A percentile compares a stretch with the other conserved stretches of the same genome.
These are phyloP conservation scores for Drosophila meridiana DNA, from an alignment of 2,888 invertebrate genomes.

Conservation along the genomic window DNA sequence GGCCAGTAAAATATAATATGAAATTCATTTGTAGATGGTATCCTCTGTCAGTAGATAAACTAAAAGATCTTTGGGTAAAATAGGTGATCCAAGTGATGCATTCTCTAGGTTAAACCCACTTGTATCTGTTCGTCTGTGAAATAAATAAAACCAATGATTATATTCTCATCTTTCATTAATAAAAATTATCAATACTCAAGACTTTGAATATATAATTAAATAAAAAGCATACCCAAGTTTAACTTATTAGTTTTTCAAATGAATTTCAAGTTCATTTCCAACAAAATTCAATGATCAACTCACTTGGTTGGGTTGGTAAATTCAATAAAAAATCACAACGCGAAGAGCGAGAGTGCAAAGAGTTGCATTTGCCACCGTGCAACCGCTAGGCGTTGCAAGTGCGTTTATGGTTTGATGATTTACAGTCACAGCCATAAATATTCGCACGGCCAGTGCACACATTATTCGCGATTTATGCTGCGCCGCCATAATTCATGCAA, in stretches of 20 bases:
- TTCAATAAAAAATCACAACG: slow-evolving; percentile 42
- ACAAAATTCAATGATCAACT: slow-evolving; percentile 7
- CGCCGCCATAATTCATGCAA: slow-evolving; percentile 83
- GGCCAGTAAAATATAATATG: neutral
- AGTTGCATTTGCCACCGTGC: slow-evolving; percentile 53
- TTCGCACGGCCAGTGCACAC: slow-evolving; percentile 84
- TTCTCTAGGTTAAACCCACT: neutral
- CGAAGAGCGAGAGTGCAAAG: neutral
- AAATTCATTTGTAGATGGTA: slow-evolving; percentile 5
- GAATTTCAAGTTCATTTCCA: neutral
- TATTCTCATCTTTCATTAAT: neutral
- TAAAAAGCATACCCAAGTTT: too few relatives aligned
- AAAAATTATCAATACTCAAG: neutral
- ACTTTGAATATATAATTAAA: too few relatives aligned
- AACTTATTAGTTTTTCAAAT: neutral
- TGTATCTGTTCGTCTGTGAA: neutral
- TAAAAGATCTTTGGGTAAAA: neutral
- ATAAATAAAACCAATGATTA: neutral
- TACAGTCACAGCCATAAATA: slow-evolving; percentile 84
- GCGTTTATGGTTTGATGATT: slow-evolving; percentile 85
- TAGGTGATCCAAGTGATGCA: neutral
- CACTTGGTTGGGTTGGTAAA: slow-evolving; percentile 13
- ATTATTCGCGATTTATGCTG: slow-evolving; percentile 84
- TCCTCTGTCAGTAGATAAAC: neutral
- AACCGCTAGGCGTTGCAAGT: slow-evolving; percentile 72